Percentiles rank a stretch among this genome's conserved stretches.
Conservation (phyloP, 2,113 vertebrate genomes). For the Scolopax mira region DNA sequence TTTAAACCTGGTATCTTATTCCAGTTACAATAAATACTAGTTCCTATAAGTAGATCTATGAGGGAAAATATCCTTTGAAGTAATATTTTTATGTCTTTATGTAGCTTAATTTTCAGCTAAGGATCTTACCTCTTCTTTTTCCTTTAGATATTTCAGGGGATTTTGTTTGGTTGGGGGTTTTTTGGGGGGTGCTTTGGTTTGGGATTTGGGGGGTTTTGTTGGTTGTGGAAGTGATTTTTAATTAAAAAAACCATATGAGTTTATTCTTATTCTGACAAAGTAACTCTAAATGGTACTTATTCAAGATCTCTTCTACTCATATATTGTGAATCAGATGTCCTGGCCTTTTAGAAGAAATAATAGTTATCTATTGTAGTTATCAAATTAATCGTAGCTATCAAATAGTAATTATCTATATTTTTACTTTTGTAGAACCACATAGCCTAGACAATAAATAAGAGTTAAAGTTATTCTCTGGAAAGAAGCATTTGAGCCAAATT, state of each 20-base stretch:
- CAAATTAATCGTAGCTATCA: background rate
- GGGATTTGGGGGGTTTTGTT: fast-evolving
- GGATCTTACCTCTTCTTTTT: background rate
- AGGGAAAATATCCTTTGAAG: background rate
- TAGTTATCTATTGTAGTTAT: background rate
- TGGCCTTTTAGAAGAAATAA: background rate
- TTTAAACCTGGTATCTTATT: background rate
- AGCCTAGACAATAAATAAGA: background rate
- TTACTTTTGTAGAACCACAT: background rate
- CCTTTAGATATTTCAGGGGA: background rate
- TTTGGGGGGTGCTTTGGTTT: background rate
- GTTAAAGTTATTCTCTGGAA: background rate
- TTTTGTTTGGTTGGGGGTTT: background rate
- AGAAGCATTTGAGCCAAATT: background rate
- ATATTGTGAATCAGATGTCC: background rate
- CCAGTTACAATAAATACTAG: background rate
- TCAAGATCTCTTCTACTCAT: background rate
- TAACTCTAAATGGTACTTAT: background rate
- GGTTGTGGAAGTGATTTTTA: background rate
- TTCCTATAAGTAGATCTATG: background rate
- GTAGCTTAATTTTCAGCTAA: background rate
- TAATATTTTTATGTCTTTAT: background rate
- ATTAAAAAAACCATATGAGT: background rate
- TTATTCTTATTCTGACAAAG: background rate
- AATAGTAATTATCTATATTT: background rate